Evolutionary conservation across 92 coral and sea anemone species (phyloP), one percentile per base, ranked within the genome.

Genomic region (Bergia puertoricense): DNA sequence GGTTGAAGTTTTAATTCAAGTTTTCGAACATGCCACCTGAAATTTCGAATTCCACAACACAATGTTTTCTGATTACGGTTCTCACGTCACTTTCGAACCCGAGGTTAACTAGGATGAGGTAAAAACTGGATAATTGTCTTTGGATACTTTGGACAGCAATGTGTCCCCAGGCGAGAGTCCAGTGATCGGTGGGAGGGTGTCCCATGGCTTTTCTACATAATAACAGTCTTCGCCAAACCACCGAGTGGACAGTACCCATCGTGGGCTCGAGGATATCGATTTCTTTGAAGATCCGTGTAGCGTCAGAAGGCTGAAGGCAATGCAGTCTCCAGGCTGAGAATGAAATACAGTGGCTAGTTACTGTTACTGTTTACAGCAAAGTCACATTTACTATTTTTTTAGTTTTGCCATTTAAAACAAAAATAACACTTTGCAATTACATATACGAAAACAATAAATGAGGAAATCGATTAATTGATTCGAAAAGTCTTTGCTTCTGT

Each of bases 141-240:
- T 54, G 59, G 59, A 13, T 16, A 3, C 59, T 54, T 10, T 16
- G 13, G 59, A 54, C 16, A 54, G 59, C 59, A 30, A 30, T 30
- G 30, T 30, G 30, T 30, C 30, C 30, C 30, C 30, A 30, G 0
- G 30, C 30, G 83, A 81, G 54, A 91, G 85, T 4, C 90, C 93
- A 46, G 74, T 81, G 38, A 50, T 75, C 37, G 88, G 93, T 1
- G 98, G 97, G 9, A 94, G 86, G 8, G 89, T 57, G 39, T 76
- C 90, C 98, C 98, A 96, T 43, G 98, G 98, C 46, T 96, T 90
- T 54, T 81, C 71, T 0, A 93, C 94, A 45, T 94, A 85, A n/a
- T 85, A 85, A 45, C 91, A 91, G 90, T 93, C 98, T 77, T 94
- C 95, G n/a, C 98, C 98, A 18, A 96, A 86, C 98, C 98, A 96